Conservation (phyloP, 2,797 vertebrate genomes). For the Coregonus suidteri region DNA sequence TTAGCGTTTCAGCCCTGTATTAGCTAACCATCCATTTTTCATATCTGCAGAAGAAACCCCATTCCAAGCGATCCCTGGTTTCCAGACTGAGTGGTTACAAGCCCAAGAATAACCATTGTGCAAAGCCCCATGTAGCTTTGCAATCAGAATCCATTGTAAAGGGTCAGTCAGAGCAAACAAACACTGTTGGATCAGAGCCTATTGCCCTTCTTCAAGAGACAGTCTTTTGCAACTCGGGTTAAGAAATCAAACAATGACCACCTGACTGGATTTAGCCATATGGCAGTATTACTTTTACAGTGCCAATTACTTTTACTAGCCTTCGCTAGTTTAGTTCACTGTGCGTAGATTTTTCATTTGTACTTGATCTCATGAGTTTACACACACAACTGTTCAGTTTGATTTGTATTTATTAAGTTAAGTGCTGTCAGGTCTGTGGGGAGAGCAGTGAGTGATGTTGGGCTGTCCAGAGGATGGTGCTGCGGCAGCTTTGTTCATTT, state of each 20-base stretch:
- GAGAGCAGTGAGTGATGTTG: background rate
- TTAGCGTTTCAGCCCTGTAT: background rate
- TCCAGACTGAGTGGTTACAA: constrained; percentile 12
- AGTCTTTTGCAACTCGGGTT: background rate
- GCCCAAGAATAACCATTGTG: background rate
- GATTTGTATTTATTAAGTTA: constrained; percentile 30
- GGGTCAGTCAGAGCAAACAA: background rate
- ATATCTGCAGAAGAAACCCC: background rate
- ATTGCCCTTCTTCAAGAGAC: background rate
- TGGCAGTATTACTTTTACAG: background rate
- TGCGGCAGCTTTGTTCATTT: constrained; percentile 1
- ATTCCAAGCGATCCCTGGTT: constrained; percentile 1
- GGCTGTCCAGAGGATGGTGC: background rate
- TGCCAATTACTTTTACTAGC: too few relatives aligned
- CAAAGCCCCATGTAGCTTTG: background rate
- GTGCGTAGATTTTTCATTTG: background rate
- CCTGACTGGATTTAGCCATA: background rate
- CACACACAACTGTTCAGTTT: background rate
- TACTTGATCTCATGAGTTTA: background rate
- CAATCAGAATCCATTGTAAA: background rate
- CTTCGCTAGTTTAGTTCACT: background rate
- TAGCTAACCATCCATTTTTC: background rate
- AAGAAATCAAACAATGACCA: background rate
- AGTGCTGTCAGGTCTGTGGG: constrained; percentile 29
- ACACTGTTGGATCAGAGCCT: background rate